Evolutionary conservation across 2,113 vertebrate genomes (phyloP).

Genomic region (Dipodomys stephensi): DNA sequence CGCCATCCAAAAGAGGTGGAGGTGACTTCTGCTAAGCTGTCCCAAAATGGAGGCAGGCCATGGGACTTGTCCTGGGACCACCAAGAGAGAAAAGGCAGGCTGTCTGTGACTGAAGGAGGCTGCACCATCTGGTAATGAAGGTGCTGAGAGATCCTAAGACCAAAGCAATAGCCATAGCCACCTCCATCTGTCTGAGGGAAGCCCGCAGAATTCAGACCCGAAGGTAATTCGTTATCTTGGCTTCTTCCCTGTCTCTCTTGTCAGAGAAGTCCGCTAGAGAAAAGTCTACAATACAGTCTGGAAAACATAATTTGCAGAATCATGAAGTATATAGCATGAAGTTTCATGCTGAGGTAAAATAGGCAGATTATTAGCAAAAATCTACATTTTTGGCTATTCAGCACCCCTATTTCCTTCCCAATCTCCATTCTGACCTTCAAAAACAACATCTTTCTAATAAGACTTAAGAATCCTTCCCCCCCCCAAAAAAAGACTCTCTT

Average conservation of each 20-base stretch:
- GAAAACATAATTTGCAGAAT: background rate
- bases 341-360: background rate
- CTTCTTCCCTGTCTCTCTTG: background rate
- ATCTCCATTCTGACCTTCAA: background rate
- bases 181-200: background rate
- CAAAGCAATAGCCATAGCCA: too few relatives aligned
- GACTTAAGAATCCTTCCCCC: background rate
- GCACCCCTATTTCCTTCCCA: background rate
- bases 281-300: background rate
- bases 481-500: background rate
- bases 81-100: background rate
- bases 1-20: background rate
- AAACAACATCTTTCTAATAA: background rate
- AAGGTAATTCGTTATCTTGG: background rate
- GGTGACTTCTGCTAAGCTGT: background rate
- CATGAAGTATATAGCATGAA: background rate
- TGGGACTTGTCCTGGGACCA: background rate
- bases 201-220: background rate
- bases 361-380: background rate
- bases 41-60: too few relatives aligned
- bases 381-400: background rate
- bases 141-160: background rate
- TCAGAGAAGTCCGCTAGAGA: background rate
- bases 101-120: background rate
- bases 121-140: background rate